Percentiles rank a stretch among this genome's conserved stretches.
Conservation (phyloP, 2,888 invertebrate species). For the Diplazon laetatorius region DNA sequence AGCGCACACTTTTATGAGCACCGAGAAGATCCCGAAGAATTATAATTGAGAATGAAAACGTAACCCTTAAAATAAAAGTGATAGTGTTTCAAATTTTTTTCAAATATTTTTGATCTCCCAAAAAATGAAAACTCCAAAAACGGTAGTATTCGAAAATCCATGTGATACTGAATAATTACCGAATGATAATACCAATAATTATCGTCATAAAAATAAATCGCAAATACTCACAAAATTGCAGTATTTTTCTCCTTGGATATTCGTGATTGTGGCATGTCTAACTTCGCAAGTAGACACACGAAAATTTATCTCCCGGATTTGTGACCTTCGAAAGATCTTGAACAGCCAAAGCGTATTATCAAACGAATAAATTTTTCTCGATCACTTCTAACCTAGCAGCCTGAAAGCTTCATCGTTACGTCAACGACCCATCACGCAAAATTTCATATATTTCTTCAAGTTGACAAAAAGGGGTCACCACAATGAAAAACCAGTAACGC, state of each 20-base stretch:
- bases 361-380: slow-evolving; percentile 19
- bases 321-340: not conserved
- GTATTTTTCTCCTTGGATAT: slow-evolving; percentile 15
- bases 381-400: slow-evolving; percentile 44
- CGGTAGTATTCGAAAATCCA: no score
- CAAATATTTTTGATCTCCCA: no score
- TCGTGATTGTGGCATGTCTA: slow-evolving; percentile 42
- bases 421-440: slow-evolving; percentile 41
- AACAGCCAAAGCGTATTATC: not conserved
- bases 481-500: not conserved
- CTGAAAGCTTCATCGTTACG: slow-evolving; percentile 23
- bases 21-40: no score
- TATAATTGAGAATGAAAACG: no score
- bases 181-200: no score
- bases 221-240: slow-evolving; percentile 47
- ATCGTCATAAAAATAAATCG: no score
- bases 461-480: not conserved
- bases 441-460: slow-evolving; percentile 40
- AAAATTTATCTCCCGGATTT: not conserved
- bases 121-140: no score
- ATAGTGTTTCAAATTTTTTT: no score
- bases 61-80: no score
- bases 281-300: not conserved
- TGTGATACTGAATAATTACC: no score
- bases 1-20: no score